Evolutionary conservation across 1,140 invertebrate species (phyloP), one percentile per base, ranked within the genome.

Genomic region (Matsumurasca onukii): DNA sequence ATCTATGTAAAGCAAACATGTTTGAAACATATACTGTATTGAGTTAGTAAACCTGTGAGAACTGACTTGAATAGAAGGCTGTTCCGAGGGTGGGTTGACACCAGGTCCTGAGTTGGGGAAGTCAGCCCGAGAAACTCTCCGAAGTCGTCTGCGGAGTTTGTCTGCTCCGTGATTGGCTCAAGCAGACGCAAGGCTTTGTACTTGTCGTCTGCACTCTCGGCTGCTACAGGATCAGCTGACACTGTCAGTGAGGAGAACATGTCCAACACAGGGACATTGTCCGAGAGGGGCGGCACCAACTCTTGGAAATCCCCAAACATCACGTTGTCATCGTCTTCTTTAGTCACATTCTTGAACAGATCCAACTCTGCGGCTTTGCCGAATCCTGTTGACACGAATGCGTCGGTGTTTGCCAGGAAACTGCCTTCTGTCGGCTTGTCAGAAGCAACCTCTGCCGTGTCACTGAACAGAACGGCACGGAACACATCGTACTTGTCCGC

Each of bases 71-170:
- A 72, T 66, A 49, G 64, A 29, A 1, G 39, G 51, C 29, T 66
- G 29, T 51, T 66, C 51, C 15, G 55, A 27, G 25, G 25, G 13
- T 59, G 55, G 25, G 57, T 57, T 24, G n/a, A n/a, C n/a, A n/a
- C n/a, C n/a, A n/a, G n/a, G n/a, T n/a, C 39, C 24, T 17, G 2
- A 1, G 34, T 59, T 31, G 12, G 49, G 25, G n/a, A 67, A 75
- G 68, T 81, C 77, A 2, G 82, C 82, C 24, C 81, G 55, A 85
- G 78, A 75, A 86, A 87, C 61, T 86, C 84, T 31, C 84, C 84
- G 79, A 86, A 86, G 69, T 86, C 85, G 70, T 86, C 85, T 70
- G 76, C 25, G 57, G 30, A 31, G 63, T 66, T 61, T 69, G n/a
- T 15, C 25, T n/a, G 27, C 24, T 13, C 61, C 39, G n/a, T n/a